Conservation (phyloP, 2,888 invertebrate species). For the Adelphocoris suturalis region DNA sequence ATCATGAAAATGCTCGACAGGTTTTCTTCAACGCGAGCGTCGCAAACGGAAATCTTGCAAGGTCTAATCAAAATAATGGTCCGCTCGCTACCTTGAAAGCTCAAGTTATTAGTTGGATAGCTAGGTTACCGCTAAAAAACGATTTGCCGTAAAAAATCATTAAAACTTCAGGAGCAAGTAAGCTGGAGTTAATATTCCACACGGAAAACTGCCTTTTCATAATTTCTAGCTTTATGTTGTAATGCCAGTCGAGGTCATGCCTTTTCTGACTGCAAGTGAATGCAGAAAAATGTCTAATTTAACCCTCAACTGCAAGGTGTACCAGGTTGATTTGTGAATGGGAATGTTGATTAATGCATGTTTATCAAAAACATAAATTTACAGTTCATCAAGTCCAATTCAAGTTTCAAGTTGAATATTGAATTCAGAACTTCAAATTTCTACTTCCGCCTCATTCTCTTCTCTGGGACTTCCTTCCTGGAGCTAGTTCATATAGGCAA, state of each 20-base stretch:
- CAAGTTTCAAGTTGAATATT: no score
- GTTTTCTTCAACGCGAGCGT: not conserved
- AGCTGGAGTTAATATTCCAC: not conserved
- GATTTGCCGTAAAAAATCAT: not conserved
- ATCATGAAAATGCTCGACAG: not conserved
- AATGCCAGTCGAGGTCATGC: not conserved
- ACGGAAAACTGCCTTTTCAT: not conserved
- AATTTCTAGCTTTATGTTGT: not conserved
- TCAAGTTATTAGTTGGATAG: not conserved
- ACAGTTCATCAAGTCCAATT: no score
- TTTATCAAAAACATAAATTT: no score
- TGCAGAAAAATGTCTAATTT: not conserved
- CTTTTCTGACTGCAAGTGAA: not conserved
- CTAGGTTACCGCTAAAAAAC: not conserved
- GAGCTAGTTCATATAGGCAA: no score
- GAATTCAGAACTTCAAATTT: no score
- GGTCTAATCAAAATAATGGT: not conserved
- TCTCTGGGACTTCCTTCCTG: no score
- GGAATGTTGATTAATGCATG: no score
- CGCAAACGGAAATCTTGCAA: not conserved
- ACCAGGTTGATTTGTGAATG: not conserved
- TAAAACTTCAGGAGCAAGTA: not conserved
- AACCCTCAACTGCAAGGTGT: not conserved
- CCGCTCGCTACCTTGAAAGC: slow-evolving; percentile 14
- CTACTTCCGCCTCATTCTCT: no score